These are phyloP conservation scores for Ectemnius continuus DNA, from an alignment of 2,888 invertebrate species.

Conservation along the genomic window DNA sequence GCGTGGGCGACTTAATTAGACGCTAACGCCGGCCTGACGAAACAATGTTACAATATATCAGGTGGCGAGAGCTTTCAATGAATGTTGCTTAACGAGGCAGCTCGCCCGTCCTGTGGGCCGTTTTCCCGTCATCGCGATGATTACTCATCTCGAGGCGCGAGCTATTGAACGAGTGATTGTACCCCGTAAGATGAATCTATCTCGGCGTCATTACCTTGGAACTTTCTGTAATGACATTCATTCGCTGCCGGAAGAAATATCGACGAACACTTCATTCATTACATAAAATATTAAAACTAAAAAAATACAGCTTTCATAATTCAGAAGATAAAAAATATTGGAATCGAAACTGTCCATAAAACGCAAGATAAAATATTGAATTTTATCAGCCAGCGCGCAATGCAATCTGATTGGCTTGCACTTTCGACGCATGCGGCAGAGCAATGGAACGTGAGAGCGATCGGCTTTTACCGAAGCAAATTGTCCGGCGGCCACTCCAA, in stretches of 20 bases:
- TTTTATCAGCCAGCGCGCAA: not conserved
- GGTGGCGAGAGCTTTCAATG: constrained; percentile 21
- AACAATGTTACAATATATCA: constrained; percentile 29
- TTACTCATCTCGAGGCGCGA: constrained; percentile 30
- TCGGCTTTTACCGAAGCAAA: not conserved
- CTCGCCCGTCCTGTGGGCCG: constrained; percentile 14
- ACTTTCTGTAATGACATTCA: too few species aligned
- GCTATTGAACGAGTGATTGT: not conserved
- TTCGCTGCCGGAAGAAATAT: too few species aligned
- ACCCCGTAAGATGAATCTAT: not conserved
- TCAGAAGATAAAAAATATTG: too few species aligned
- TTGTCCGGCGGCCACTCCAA: not conserved
- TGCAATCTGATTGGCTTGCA: not conserved
- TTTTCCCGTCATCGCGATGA: constrained; percentile 28
- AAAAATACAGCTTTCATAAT: too few species aligned
- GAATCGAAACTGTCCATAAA: too few species aligned
- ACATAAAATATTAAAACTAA: too few species aligned
- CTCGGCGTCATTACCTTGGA: too few species aligned
- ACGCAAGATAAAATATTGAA: not conserved
- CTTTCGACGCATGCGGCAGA: not conserved
- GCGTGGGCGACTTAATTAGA: constrained; percentile 41
- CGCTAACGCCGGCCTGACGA: constrained; percentile 36
- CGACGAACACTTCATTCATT: too few species aligned
- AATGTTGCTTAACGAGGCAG: constrained; percentile 30
- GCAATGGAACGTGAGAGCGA: not conserved